Conservation (phyloP, 2,888 invertebrate genomes). For the Rhagophthalmus giganteus region DNA sequence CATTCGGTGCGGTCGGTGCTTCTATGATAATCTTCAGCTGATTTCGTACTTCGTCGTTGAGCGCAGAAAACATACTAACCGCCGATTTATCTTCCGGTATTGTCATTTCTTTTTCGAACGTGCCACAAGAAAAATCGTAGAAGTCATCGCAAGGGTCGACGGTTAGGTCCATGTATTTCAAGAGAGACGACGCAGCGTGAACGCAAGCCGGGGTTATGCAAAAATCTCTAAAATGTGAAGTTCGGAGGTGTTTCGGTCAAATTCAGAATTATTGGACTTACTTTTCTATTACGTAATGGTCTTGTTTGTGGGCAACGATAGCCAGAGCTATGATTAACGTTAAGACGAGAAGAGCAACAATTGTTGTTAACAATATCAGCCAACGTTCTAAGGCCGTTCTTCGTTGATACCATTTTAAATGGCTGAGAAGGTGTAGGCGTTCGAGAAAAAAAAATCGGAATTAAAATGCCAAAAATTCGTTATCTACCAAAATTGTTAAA, state of each 20-base stretch:
- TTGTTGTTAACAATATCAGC: constrained; percentile 62
- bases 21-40: constrained; percentile 72
- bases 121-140: constrained; percentile 78
- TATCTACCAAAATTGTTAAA: too few relatives aligned
- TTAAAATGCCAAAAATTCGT: too few relatives aligned
- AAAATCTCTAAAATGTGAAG: constrained; percentile 51
- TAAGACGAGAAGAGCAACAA: constrained; percentile 63
- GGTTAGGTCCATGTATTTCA: constrained; percentile 70
- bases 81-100: constrained; percentile 84
- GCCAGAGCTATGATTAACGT: constrained; percentile 66
- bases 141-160: constrained; percentile 83
- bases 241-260: too few relatives aligned
- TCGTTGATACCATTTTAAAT: constrained; percentile 81
- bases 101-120: constrained; percentile 69
- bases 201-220: constrained; percentile 80
- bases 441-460: too few relatives aligned
- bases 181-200: constrained; percentile 74
- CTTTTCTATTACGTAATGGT: too few relatives aligned
- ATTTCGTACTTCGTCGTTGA: constrained; percentile 75
- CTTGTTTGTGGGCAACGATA: constrained; percentile 59
- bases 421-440: too few relatives aligned
- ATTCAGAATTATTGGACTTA: too few relatives aligned
- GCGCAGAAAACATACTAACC: constrained; percentile 74
- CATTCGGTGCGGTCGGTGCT: constrained; percentile 62
- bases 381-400: constrained; percentile 73